Evolutionary conservation across 2,797 vertebrate species (phyloP).

Genomic region (Gobionotothen gibberifrons): DNA sequence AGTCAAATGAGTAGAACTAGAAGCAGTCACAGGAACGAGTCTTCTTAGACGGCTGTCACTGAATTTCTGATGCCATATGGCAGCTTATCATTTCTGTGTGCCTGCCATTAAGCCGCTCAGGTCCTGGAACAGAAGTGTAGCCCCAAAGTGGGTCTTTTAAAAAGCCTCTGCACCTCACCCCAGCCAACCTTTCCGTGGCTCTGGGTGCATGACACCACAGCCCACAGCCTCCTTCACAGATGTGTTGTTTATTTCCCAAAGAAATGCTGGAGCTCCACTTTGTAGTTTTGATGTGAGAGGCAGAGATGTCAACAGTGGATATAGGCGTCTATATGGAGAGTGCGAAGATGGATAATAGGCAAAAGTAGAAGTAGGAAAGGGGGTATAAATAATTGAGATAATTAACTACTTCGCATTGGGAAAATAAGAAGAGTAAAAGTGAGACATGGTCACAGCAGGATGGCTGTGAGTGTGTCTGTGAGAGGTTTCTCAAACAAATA

Average conservation of each 20-base stretch:
- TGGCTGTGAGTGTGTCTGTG: slow-evolving; percentile 29
- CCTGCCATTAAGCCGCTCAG: slow-evolving; percentile 28
- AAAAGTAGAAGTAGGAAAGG: slow-evolving; percentile 7
- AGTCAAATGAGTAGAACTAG: slow-evolving; percentile 26
- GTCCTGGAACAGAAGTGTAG: neutral
- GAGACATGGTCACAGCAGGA: slow-evolving; percentile 19
- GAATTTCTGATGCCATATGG: slow-evolving; percentile 62
- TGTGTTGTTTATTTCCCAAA: neutral
- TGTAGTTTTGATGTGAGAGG: slow-evolving; percentile 11
- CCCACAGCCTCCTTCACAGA: slow-evolving; percentile 13
- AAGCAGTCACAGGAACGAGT: slow-evolving; percentile 34
- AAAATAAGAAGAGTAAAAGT: slow-evolving; percentile 20
- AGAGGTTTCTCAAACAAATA: slow-evolving; percentile 25
- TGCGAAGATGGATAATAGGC: slow-evolving; percentile 10
- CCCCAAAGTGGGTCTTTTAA: slow-evolving; percentile 6
- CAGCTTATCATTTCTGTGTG: slow-evolving; percentile 43
- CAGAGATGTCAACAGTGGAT: slow-evolving; percentile 22
- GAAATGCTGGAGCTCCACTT: slow-evolving; percentile 8
- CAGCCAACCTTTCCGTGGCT: slow-evolving; percentile 10
- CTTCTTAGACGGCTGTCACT: slow-evolving; percentile 39
- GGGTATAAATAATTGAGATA: slow-evolving; percentile 38
- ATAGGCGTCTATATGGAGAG: slow-evolving; percentile 26
- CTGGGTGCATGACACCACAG: slow-evolving; percentile 6
- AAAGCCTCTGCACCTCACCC: neutral
- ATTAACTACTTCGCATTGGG: slow-evolving; percentile 38